A percentile compares a stretch with the other conserved stretches of the same genome.
Evolutionary conservation across 2,113 vertebrate species (phyloP).

Genomic region (Zapornia atra): DNA sequence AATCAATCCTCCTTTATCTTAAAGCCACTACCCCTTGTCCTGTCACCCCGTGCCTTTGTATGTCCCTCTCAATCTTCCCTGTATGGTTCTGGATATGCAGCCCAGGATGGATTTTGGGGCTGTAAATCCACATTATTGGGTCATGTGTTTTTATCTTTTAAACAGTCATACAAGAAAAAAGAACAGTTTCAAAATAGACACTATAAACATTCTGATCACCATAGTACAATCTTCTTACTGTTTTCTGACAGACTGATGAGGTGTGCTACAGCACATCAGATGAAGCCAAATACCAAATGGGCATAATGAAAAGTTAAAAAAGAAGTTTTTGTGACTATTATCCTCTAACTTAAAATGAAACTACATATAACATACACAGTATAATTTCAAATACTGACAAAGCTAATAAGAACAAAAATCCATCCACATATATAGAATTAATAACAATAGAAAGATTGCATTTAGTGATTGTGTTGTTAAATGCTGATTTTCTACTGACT

Average conservation of each 20-base stretch:
- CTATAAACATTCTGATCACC: neutral
- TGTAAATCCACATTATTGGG: too few species aligned
- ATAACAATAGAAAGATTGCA: neutral
- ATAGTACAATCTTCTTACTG: neutral
- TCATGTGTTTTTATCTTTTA: neutral
- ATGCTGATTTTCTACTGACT: neutral
- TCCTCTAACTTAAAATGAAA: neutral
- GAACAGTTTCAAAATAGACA: neutral
- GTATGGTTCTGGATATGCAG: too few species aligned
- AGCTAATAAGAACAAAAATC: neutral
- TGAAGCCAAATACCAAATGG: neutral
- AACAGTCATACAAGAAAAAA: neutral
- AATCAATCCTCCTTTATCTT: too few species aligned
- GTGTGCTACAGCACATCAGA: neutral
- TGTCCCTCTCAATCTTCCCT: too few species aligned
- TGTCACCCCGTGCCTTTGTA: too few species aligned
- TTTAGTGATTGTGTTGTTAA: neutral
- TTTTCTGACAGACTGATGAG: neutral
- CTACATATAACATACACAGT: neutral
- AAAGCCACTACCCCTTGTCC: too few species aligned
- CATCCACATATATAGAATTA: neutral
- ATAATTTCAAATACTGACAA: neutral
- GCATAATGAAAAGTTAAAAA: neutral
- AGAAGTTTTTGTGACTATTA: neutral
- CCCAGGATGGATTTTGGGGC: too few species aligned